These are phyloP conservation scores for Habroteleia sp. DNA, from an alignment of 2,888 invertebrate genomes.

Conservation along the genomic window DNA sequence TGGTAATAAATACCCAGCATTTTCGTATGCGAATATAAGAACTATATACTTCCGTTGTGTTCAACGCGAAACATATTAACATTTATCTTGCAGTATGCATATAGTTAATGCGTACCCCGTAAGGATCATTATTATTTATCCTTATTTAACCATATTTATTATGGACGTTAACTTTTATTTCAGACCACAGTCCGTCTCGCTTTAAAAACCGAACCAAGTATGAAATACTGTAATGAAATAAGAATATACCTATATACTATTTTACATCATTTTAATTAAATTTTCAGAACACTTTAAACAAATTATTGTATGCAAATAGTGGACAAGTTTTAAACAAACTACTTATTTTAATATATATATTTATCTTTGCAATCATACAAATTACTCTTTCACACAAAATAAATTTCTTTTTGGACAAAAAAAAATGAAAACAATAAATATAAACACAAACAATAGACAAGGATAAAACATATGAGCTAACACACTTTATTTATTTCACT, in stretches of 20 bases:
- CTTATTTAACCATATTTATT: conserved; percentile 59
- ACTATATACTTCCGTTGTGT: conserved; percentile 52
- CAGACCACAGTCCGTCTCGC: conserved; percentile 31
- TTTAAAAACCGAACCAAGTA: conserved; percentile 7
- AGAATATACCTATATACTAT: background rate
- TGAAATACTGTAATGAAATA: conserved; percentile 19
- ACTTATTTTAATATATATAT: too few species aligned
- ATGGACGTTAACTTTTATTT: conserved; percentile 52
- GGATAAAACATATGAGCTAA: too few species aligned
- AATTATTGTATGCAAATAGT: too few species aligned
- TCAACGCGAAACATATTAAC: conserved; percentile 49
- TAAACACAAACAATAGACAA: too few species aligned
- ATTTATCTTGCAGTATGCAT: conserved; percentile 48
- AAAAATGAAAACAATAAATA: too few species aligned
- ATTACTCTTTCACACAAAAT: too few species aligned
- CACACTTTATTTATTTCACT: too few species aligned
- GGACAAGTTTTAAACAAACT: too few species aligned
- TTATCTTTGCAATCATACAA: too few species aligned
- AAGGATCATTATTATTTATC: conserved; percentile 55
- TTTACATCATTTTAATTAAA: conserved; percentile 2
- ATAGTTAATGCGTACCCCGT: conserved; percentile 37
- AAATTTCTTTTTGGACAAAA: too few species aligned
- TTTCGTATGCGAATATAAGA: conserved; percentile 53
- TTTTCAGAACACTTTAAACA: too few species aligned
- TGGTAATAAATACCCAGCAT: conserved; percentile 60